Evolutionary conservation across 1,140 invertebrate species (phyloP).

Genomic region (Musca vetustissima): DNA sequence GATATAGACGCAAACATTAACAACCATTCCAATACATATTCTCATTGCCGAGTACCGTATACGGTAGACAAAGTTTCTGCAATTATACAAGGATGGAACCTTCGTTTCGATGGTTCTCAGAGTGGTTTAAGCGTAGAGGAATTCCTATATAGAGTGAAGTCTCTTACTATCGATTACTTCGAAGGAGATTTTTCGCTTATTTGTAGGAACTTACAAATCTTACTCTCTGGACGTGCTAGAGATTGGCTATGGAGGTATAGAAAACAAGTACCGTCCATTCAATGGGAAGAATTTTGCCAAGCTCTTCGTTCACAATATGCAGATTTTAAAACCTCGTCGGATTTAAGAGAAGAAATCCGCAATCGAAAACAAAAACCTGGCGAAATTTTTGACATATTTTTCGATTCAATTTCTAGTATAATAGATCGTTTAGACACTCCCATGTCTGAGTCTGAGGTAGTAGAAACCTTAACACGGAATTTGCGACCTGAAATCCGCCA

Average conservation of each 20-base stretch:
- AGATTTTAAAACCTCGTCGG: no score
- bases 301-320: neutral
- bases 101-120: neutral
- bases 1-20: no score
- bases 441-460: neutral
- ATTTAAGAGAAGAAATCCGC: constrained; percentile 12
- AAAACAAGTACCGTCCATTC: neutral
- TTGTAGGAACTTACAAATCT: neutral
- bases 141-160: constrained; percentile 1
- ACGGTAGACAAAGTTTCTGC: constrained; percentile 3
- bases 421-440: neutral
- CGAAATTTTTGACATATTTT: constrained; percentile 5
- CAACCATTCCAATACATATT: neutral
- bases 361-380: neutral
- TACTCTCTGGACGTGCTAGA: neutral
- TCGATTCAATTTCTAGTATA: constrained; percentile 4
- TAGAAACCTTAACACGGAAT: constrained; percentile 5
- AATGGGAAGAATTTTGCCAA: neutral
- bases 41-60: neutral
- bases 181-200: neutral
- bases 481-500: constrained; percentile 16
- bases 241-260: constrained; percentile 9
- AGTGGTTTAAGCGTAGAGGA: constrained; percentile 4
- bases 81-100: constrained; percentile 1
- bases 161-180: neutral